Conservation (phyloP, 2,113 vertebrate genomes). For the Silurus meridionalis region DNA sequence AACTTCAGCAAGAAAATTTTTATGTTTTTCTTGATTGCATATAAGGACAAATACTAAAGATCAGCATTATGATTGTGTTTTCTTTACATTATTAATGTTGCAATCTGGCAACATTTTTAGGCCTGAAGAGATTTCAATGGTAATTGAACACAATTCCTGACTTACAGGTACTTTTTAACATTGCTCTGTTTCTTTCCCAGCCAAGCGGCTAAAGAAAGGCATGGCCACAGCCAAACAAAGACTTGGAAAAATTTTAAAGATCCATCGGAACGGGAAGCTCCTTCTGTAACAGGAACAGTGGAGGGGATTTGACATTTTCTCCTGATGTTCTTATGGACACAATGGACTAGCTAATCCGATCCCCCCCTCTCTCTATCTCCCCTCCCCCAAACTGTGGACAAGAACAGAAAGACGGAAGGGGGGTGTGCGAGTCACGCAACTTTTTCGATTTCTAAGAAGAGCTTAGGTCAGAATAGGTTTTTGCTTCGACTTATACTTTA, state of each 20-base stretch:
- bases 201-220: constrained; percentile 98
- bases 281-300: constrained; percentile 82
- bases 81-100: too few relatives aligned
- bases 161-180: constrained; percentile 18
- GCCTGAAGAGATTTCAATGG: neutral
- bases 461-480: constrained; percentile 75
- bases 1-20: neutral
- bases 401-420: constrained; percentile 65
- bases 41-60: neutral
- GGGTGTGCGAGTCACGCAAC: constrained; percentile 67
- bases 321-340: constrained; percentile 66
- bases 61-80: neutral
- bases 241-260: constrained; percentile 99
- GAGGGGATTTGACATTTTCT: constrained; percentile 66
- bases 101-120: neutral
- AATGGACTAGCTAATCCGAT: constrained; percentile 66
- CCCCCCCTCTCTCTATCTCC: constrained; percentile 32
- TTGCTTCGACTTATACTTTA: constrained; percentile 82
- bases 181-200: constrained; percentile 65
- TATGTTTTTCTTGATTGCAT: neutral
- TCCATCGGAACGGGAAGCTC: constrained; percentile 97
- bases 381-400: constrained; percentile 51
- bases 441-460: constrained; percentile 78
- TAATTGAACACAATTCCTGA: neutral
- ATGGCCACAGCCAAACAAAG: constrained; percentile 99